These are phyloP conservation scores for Drosophila neocordata DNA, from an alignment of 1,140 invertebrate genomes.

Conservation along the genomic window DNA sequence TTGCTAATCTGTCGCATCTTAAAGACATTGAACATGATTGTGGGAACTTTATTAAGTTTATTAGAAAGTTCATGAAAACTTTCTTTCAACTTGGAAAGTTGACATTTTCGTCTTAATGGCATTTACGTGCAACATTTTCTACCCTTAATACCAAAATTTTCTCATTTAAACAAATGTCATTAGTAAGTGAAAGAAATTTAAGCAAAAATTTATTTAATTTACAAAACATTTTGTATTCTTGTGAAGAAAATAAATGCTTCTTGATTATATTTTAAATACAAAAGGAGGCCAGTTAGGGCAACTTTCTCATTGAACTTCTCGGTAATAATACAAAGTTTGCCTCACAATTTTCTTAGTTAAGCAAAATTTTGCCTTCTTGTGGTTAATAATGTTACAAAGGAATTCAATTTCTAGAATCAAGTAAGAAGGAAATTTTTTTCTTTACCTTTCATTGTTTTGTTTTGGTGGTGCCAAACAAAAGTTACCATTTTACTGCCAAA, in stretches of 20 bases:
- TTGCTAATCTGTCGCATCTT: constrained; percentile 31
- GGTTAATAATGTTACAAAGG: too few relatives aligned
- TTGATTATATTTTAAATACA: background rate
- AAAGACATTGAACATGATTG: background rate
- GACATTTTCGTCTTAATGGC: background rate
- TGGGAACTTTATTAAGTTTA: background rate
- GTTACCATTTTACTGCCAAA: constrained; percentile 50
- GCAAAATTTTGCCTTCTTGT: too few relatives aligned
- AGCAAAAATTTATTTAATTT: too few relatives aligned
- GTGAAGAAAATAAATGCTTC: too few relatives aligned
- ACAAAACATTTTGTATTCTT: too few relatives aligned
- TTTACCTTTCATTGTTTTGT: constrained; percentile 31
- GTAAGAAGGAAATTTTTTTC: too few relatives aligned
- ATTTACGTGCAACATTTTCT: background rate
- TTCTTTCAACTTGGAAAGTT: background rate
- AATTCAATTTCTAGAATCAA: too few relatives aligned
- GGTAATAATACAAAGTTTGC: too few relatives aligned
- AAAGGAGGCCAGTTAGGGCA: too few relatives aligned
- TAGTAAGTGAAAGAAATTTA: background rate
- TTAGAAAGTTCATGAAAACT: too few relatives aligned
- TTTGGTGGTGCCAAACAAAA: too few relatives aligned
- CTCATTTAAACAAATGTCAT: background rate
- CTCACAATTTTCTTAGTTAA: background rate
- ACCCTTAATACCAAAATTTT: background rate
- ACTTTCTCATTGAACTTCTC: too few relatives aligned